Percentiles rank a stretch among this genome's conserved stretches.
phyloP scores from a whole-genome alignment of 2,113 vertebrate species.

The Pomatorhinus ruficollis region DNA sequence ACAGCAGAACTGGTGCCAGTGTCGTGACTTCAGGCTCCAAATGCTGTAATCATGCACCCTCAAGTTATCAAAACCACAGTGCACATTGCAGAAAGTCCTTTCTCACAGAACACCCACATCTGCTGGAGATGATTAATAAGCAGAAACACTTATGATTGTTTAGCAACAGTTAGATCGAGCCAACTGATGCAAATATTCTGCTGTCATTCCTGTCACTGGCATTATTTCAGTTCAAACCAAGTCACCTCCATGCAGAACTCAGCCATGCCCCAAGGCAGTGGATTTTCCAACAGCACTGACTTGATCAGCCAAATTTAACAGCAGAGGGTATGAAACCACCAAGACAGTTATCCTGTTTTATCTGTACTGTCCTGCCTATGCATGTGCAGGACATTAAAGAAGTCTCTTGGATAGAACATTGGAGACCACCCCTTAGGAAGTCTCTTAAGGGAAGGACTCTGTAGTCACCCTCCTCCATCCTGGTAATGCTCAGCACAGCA shows the following conservation, averaged over 20 bases:
- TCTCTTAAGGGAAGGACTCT: background rate
- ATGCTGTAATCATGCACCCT: background rate
- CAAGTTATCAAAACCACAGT: background rate
- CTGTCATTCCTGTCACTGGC: background rate
- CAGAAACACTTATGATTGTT: background rate
- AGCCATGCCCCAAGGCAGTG: background rate
- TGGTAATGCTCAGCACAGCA: background rate
- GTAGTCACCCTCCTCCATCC: background rate
- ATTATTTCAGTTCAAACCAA: background rate
- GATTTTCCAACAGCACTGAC: background rate
- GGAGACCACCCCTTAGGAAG: background rate
- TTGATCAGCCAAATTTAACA: background rate
- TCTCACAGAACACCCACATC: background rate
- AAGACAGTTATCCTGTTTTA: background rate
- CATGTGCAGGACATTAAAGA: background rate
- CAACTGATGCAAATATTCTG: background rate
- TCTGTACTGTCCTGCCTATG: background rate
- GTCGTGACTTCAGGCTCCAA: background rate
- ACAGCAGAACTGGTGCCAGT: background rate
- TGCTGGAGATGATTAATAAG: background rate
- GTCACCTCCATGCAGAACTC: background rate
- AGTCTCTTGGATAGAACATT: background rate
- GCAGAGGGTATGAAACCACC: background rate
- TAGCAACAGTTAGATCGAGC: background rate
- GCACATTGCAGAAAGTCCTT: background rate